Base-by-base conservation (phyloP, 2,113 vertebrate species). In the Ondatra zibethicus region DNA sequence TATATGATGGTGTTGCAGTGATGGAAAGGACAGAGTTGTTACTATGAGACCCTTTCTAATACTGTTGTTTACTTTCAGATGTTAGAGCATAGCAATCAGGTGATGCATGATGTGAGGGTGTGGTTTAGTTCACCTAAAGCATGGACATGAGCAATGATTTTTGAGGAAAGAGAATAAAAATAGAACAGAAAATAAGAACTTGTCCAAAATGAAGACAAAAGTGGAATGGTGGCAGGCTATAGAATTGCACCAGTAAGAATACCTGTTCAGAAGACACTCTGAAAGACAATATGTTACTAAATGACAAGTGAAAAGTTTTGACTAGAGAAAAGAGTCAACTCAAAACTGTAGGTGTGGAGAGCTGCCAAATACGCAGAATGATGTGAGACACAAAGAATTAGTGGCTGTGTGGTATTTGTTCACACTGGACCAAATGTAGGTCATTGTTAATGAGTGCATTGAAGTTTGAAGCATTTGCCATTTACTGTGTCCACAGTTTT, bases 11-110 rank as follows among this genome's bases (percentile, higher is more conserved):
- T 90, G 89, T 9, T 33, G 29, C 3, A n/a, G 10, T 65, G 52
- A 45, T n/a, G 36, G 50, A 94, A 76, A 76, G 84, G 3, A 65
- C 52, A 78, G 47, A 89, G 73, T 0, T 95, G 77, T 75, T 93
- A 70, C n/a, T 73, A 13, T 39, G 76, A 23, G 66, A 94, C 19
- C 11, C 11, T 89, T 94, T 55, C 93, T 92, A 61, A 75, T 94
- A 88, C 78, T 50, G 61, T 63, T 8, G 47, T 88, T 19, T 7
- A 58, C 21, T 66, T 96, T 91, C 76, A 52, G 13, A 70, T 93
- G 3, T 89, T 82, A 84, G 36, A 52, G 42, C 16, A 63, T 47
- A 36, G 13, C 31, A 63, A 55, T 17, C 47, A 70, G 45, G 52
- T 55, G 27, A 52, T 66, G 2, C 25, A 50, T 5, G 16, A 61